Percentiles rank a stretch among this genome's conserved stretches.
These are phyloP conservation scores for Tetrapedia diversipes DNA, from an alignment of 2,888 invertebrate species.

Conservation along the genomic window DNA sequence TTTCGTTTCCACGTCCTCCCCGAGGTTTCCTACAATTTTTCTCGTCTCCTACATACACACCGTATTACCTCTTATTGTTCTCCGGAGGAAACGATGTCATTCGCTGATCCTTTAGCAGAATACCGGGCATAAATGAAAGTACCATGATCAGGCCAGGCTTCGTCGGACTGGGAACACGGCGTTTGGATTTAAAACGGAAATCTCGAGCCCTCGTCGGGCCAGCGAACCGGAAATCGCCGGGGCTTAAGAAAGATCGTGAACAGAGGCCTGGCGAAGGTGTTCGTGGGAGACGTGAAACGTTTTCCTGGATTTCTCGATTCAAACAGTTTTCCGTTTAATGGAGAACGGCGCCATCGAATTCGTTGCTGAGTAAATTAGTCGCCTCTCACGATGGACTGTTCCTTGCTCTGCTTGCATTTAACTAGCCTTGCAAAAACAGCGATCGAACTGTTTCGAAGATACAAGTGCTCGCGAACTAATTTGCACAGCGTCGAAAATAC, in stretches of 20 bases:
- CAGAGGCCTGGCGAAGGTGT: background rate
- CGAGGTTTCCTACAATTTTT: background rate
- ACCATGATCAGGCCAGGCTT: background rate
- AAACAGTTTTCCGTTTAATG: background rate
- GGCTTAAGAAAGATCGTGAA: conserved; percentile 4
- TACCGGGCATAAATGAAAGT: background rate
- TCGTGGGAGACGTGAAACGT: background rate
- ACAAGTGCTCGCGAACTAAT: background rate
- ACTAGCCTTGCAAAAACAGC: background rate
- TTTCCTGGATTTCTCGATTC: background rate
- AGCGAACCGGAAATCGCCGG: conserved; percentile 8
- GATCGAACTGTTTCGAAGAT: background rate
- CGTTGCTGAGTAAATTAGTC: no score
- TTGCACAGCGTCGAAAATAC: background rate
- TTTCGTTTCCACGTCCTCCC: background rate
- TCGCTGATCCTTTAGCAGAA: conserved; percentile 24
- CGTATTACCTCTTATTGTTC: conserved; percentile 25
- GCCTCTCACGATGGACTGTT: background rate
- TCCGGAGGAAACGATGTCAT: conserved; percentile 7
- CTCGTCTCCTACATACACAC: background rate
- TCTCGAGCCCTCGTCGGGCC: conserved; percentile 23
- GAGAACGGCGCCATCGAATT: background rate
- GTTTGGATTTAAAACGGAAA: conserved; percentile 37
- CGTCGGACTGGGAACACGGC: background rate
- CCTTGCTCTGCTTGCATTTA: background rate